Percentiles rank a stretch among this genome's conserved stretches.
Conservation (phyloP, 2,113 vertebrate species). For the Zosterops borbonicus region DNA sequence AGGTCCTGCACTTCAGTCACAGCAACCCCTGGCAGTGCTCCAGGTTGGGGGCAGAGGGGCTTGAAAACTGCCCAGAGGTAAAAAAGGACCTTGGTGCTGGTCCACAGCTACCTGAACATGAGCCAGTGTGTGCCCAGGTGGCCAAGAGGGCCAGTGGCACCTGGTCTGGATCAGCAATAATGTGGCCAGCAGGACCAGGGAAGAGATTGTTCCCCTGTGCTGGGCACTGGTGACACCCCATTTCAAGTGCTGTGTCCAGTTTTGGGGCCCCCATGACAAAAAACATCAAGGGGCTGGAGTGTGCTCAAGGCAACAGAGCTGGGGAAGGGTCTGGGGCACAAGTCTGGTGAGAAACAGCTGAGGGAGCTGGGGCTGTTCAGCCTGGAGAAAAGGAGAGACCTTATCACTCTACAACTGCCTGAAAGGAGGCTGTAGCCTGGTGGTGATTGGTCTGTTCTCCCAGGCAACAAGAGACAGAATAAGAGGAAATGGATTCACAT, state of each 20-base stretch:
- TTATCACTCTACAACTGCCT: not conserved
- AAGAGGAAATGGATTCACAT: not conserved
- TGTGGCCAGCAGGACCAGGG: not conserved
- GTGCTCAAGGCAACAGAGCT: fast-evolving
- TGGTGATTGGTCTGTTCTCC: fast-evolving
- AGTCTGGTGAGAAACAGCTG: not conserved
- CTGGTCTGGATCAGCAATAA: fast-evolving
- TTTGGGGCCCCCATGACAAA: not conserved
- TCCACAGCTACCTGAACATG: not conserved
- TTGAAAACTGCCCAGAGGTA: not conserved
- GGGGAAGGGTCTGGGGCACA: not conserved
- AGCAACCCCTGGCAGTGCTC: fast-evolving
- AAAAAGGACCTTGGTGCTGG: not conserved
- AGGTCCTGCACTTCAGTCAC: not conserved
- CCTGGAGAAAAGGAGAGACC: not conserved
- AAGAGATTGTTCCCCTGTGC: fast-evolving
- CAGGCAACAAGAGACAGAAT: too few species aligned
- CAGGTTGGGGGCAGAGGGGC: not conserved
- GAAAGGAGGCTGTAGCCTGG: not conserved
- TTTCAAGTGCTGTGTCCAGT: too few species aligned
- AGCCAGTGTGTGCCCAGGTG: not conserved
- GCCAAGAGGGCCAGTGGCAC: not conserved
- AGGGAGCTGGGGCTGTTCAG: not conserved
- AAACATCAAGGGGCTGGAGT: not conserved
- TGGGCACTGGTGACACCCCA: fast-evolving